phyloP scores from a whole-genome alignment of 2,888 invertebrate species.

The Melanargia galathea region DNA sequence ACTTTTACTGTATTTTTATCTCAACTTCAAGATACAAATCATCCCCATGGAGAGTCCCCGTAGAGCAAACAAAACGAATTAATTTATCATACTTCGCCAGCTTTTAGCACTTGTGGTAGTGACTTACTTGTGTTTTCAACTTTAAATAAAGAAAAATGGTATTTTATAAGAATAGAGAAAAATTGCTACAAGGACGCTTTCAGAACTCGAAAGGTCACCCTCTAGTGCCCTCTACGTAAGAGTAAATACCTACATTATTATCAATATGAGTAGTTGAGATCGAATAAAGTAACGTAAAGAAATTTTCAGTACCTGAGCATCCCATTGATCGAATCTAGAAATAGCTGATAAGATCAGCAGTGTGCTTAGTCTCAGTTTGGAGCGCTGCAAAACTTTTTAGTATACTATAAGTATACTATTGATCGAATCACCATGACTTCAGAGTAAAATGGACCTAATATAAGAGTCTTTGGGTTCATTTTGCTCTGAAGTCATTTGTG shows the following conservation, averaged over 20 bases:
- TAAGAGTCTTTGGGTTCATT: too few relatives aligned
- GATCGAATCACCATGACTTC: too few relatives aligned
- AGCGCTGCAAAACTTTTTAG: too few relatives aligned
- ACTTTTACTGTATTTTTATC: not conserved
- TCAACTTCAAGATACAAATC: conserved; percentile 1
- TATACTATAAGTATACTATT: too few relatives aligned
- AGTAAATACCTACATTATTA: not conserved
- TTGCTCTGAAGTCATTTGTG: too few relatives aligned
- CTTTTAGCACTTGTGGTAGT: not conserved
- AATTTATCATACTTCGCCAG: not conserved
- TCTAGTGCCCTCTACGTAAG: not conserved
- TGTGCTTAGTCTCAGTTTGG: too few relatives aligned
- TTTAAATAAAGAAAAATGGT: not conserved
- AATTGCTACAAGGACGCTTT: not conserved
- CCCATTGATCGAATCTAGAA: too few relatives aligned
- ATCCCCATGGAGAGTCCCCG: not conserved
- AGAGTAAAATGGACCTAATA: too few relatives aligned
- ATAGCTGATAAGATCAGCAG: too few relatives aligned
- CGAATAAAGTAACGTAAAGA: too few relatives aligned
- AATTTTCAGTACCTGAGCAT: too few relatives aligned
- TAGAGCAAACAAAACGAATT: not conserved
- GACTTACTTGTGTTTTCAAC: not conserved
- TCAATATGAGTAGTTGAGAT: not conserved
- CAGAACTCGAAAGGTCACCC: not conserved
- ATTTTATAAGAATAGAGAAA: not conserved